A percentile compares a stretch with the other conserved stretches of the same genome.
Conservation (phyloP, 1,140 invertebrate genomes). For the Drosophila varians region DNA sequence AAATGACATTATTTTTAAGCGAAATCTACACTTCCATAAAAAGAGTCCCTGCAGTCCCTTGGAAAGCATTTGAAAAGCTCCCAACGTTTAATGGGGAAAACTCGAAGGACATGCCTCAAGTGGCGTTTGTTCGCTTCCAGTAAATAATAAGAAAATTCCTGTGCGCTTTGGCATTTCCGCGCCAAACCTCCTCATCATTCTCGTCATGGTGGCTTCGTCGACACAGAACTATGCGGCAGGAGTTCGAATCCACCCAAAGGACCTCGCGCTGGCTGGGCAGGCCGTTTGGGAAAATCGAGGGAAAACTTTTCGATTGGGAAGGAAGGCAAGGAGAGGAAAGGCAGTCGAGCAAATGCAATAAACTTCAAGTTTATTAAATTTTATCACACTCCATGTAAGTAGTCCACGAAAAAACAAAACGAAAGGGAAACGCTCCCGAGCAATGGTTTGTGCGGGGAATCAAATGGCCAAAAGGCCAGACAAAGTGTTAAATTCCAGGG, state of each 20-base stretch:
- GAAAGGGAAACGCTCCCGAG: background rate
- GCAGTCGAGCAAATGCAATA: slow-evolving; percentile 73
- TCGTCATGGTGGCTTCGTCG: slow-evolving; percentile 17
- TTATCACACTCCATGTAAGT: slow-evolving; percentile 35
- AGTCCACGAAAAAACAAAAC: background rate
- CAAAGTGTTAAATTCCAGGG: slow-evolving; percentile 1
- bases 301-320: slow-evolving; percentile 47
- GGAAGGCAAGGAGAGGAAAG: slow-evolving; percentile 10
- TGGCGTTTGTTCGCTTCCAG: slow-evolving; percentile 53
- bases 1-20: slow-evolving; percentile 58
- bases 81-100: background rate
- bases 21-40: slow-evolving; percentile 9
- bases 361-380: slow-evolving; percentile 79
- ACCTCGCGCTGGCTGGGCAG: slow-evolving; percentile 28
- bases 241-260: background rate
- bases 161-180: slow-evolving; percentile 64
- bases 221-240: background rate
- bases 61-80: background rate
- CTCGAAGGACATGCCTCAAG: slow-evolving; percentile 35
- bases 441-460: slow-evolving; percentile 28
- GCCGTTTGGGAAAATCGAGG: slow-evolving; percentile 10
- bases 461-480: slow-evolving; percentile 15
- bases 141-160: slow-evolving; percentile 79
- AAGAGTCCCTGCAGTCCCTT: background rate
- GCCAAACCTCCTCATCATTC: slow-evolving; percentile 24